phyloP scores from a whole-genome alignment of 1,140 invertebrate species.

The Medauroidea extradentata region DNA sequence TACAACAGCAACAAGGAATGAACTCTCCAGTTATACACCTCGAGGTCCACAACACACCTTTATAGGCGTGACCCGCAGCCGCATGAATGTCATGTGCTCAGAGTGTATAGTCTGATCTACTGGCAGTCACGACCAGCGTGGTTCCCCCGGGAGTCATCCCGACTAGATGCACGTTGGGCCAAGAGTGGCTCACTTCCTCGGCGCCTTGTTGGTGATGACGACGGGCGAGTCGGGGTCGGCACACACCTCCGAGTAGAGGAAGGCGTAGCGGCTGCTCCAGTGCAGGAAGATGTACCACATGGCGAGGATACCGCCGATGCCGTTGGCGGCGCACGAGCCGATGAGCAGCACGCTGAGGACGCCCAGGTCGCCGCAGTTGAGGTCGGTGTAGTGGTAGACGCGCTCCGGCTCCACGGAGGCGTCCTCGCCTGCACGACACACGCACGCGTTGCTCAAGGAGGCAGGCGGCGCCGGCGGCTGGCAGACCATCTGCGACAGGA shows the following conservation, averaged over 20 bases:
- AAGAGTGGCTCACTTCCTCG: too few species aligned
- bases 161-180: too few species aligned
- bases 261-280: conserved; percentile 44
- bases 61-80: too few species aligned
- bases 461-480: conserved; percentile 39
- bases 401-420: conserved; percentile 1
- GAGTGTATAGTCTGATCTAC: too few species aligned
- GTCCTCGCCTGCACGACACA: conserved; percentile 26
- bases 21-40: too few species aligned
- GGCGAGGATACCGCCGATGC: conserved; percentile 40
- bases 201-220: conserved; percentile 25
- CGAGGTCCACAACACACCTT: too few species aligned
- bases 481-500: conserved; percentile 43
- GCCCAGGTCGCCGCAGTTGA: conserved; percentile 47
- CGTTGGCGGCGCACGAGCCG: conserved; percentile 44
- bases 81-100: too few species aligned
- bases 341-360: conserved; percentile 44
- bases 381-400: conserved; percentile 42
- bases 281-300: conserved; percentile 48
- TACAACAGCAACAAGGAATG: too few species aligned
- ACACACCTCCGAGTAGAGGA: conserved; percentile 44
- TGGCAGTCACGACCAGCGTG: too few species aligned
- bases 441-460: conserved; percentile 39
- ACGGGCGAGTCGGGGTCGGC: conserved; percentile 34
- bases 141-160: too few species aligned